Conservation (phyloP, 2,113 vertebrate species). For the Dascyllus trimaculatus region DNA sequence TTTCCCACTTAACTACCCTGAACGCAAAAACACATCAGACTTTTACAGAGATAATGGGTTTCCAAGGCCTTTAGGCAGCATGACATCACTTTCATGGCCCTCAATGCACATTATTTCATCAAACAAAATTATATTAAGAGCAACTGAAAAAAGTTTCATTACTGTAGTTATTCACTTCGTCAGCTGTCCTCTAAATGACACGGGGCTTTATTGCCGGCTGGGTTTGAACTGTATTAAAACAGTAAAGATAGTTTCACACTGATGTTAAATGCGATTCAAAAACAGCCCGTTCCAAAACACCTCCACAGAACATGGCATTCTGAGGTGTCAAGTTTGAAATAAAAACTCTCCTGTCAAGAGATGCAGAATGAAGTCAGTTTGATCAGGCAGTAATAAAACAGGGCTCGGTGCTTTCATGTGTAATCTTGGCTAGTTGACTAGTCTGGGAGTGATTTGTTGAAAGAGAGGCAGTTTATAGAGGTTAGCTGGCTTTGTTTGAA, state of each 20-base stretch:
- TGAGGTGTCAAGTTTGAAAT: constrained; percentile 28
- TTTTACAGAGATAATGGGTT: constrained; percentile 56
- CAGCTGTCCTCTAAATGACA: constrained; percentile 35
- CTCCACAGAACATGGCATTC: constrained; percentile 12
- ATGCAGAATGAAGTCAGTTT: constrained; percentile 30
- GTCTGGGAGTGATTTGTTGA: constrained; percentile 19
- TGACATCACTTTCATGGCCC: constrained; percentile 45
- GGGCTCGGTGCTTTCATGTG: constrained; percentile 13
- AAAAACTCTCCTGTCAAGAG: background rate
- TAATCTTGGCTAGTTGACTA: constrained; percentile 26
- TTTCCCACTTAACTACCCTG: constrained; percentile 7
- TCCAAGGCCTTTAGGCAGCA: constrained; percentile 34
- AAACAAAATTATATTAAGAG: constrained; percentile 31
- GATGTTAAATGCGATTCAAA: background rate
- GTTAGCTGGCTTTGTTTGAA: constrained; percentile 29
- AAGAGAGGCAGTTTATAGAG: constrained; percentile 22
- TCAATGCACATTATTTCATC: constrained; percentile 41
- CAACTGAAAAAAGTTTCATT: constrained; percentile 29
- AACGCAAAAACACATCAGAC: constrained; percentile 30
- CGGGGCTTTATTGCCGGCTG: constrained; percentile 10
- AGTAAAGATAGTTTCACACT: constrained; percentile 9
- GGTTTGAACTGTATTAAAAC: constrained; percentile 13
- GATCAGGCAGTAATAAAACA: constrained; percentile 41
- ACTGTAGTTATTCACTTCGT: constrained; percentile 41
- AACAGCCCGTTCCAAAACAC: constrained; percentile 15